Percentiles rank a stretch among this genome's conserved stretches.
Evolutionary conservation across 1,140 invertebrate genomes (phyloP).

Genomic region (Apocrypta bakeri): DNA sequence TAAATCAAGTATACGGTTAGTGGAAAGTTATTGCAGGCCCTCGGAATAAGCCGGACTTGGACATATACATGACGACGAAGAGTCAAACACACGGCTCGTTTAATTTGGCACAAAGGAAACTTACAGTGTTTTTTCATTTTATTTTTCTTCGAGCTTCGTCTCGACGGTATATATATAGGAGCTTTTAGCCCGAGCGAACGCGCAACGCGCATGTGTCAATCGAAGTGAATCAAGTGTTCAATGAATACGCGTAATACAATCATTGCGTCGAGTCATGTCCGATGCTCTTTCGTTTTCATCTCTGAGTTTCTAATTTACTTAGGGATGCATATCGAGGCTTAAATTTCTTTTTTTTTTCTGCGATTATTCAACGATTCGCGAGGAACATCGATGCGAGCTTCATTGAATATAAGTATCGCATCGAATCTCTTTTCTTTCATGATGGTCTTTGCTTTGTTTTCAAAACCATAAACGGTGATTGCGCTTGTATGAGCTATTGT

Average conservation of each 20-base stretch:
- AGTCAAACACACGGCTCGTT: constrained; percentile 8
- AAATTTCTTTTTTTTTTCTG: too few relatives aligned
- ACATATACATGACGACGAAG: not conserved
- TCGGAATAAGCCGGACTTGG: not conserved
- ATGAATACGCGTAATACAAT: constrained; percentile 30
- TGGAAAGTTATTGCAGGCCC: constrained; percentile 8
- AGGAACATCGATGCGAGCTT: too few relatives aligned
- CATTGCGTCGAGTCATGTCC: constrained; percentile 14
- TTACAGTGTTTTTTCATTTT: constrained; percentile 28
- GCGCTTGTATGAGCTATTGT: too few relatives aligned
- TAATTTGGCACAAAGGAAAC: constrained; percentile 38
- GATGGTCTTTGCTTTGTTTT: too few relatives aligned
- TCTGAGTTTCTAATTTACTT: not conserved
- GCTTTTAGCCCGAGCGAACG: not conserved
- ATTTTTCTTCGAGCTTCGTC: constrained; percentile 13
- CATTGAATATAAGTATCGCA: too few relatives aligned
- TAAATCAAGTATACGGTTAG: not conserved
- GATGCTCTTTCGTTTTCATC: not conserved
- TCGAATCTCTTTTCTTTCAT: too few relatives aligned
- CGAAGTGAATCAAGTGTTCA: constrained; percentile 24
- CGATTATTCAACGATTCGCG: too few relatives aligned
- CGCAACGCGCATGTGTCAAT: constrained; percentile 25
- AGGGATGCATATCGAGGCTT: too few relatives aligned
- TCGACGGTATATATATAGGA: not conserved
- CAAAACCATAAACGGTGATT: too few relatives aligned